Evolutionary conservation across 1,140 invertebrate genomes (phyloP).

Genomic region (Drosophila novamexicana): DNA sequence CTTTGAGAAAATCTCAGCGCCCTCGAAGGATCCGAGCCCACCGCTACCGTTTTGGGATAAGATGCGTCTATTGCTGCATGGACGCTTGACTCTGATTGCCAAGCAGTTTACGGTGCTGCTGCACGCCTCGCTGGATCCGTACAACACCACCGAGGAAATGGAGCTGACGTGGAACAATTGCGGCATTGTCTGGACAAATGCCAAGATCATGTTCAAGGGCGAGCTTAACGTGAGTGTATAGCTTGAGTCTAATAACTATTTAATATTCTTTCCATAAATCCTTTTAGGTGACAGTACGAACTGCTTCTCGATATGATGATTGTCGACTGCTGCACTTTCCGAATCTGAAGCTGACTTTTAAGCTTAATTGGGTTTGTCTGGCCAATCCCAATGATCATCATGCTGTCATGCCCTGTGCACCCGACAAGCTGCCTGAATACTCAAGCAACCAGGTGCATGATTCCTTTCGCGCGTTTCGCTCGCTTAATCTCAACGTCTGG

Average conservation of each 20-base stretch:
- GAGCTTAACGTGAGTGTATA: conserved; percentile 87
- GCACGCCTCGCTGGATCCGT: conserved; percentile 98
- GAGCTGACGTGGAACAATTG: conserved; percentile 97
- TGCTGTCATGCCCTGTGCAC: conserved; percentile 97
- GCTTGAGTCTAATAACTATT: no score
- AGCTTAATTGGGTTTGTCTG: conserved; percentile 95
- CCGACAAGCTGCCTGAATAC: conserved; percentile 98
- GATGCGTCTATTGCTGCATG: conserved; percentile 95
- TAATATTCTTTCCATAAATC: conserved; percentile 79
- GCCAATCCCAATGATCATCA: conserved; percentile 98
- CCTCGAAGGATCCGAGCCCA: conserved; percentile 96
- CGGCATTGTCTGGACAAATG: conserved; percentile 98
- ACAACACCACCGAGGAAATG: conserved; percentile 99
- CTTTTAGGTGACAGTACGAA: conserved; percentile 91
- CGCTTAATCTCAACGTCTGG: conserved; percentile 95
- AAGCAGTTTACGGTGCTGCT: conserved; percentile 94
- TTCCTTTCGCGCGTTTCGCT: conserved; percentile 96
- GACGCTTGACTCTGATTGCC: conserved; percentile 94
- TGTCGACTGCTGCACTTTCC: conserved; percentile 96
- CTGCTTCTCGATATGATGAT: conserved; percentile 99
- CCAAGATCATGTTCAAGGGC: conserved; percentile 93
- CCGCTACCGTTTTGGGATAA: conserved; percentile 99
- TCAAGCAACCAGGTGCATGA: conserved; percentile 96
- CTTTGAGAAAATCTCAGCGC: conserved; percentile 94
- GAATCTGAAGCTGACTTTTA: conserved; percentile 93